Conservation (phyloP, 2,113 vertebrate species). For the Pavo muticus region DNA sequence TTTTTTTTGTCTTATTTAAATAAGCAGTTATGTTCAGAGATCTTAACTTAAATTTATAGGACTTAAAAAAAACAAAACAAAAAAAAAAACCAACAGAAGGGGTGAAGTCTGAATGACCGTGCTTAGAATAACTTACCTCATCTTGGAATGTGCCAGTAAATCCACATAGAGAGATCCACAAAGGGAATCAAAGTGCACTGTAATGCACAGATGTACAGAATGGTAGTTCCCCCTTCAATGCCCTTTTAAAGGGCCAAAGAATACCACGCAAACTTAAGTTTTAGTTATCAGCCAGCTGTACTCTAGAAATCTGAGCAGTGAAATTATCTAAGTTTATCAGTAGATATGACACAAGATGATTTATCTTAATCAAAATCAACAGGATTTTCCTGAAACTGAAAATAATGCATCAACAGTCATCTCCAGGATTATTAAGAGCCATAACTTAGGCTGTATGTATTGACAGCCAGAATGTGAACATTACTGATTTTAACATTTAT, state of each 20-base stretch:
- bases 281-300: fast-evolving
- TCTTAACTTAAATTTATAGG: not conserved
- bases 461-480: not conserved
- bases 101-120: not conserved
- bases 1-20: fast-evolving
- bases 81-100: not conserved
- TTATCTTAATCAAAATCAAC: not conserved
- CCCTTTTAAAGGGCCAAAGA: not conserved
- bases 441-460: not conserved
- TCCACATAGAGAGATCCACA: not conserved
- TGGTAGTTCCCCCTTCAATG: fast-evolving
- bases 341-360: not conserved
- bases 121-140: not conserved
- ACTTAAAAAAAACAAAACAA: too few relatives aligned
- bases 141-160: not conserved
- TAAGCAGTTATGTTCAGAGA: fast-evolving
- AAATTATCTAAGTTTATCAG: not conserved
- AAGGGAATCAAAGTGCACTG: not conserved
- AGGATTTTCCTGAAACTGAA: not conserved
- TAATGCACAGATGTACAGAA: not conserved
- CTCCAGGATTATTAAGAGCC: not conserved
- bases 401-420: not conserved
- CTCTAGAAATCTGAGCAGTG: not conserved
- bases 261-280: not conserved
- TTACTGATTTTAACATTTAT: not conserved